Base-by-base conservation (phyloP, 2,113 vertebrate species). In the Limnothrissa miodon region DNA sequence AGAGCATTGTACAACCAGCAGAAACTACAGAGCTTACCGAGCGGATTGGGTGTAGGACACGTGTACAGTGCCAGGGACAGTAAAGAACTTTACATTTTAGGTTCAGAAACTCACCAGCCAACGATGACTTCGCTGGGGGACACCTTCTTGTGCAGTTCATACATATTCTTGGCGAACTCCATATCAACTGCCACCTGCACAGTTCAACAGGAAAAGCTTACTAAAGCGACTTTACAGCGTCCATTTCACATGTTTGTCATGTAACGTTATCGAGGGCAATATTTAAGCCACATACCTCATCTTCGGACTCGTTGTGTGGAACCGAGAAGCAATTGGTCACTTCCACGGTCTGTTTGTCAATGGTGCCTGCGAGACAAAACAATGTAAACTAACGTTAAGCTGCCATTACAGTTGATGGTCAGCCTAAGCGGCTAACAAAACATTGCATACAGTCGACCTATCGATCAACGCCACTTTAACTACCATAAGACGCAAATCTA, bases 91-190 rank as follows among this genome's bases (percentile, higher is more conserved):
- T 42, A 42, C n/a, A 42, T 6, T 6, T 42, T 42, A 42, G 42
- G 42, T 42, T 42, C 2, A 42, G 42, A 42, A 2, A 42, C 88
- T 83, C 87, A 99, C 98, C 98, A 99, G 88, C 98, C 98, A 19
- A 99, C 88, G 87, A 99, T 99, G 86, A 98, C 95, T 87, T 99
- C 98, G 33, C 96, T 98, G 44, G 97, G 97, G 4, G 98, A 97
- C 53, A 99, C 98, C 86, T 99, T 96, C 93, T 99, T 99, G 91
- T 99, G 98, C 29, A 99, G 88, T 87, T 99, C 98, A 17, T 99
- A 99, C 98, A 99, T 99, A 92, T 99, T 99, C 93, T 99, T 99
- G 23, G 98, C 98, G 79, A 99, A 99, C 86, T 99, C 98, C 98
- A 99, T 99, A 88, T 99, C 98, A 82, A 99, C 98, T 5, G 98